Base-by-base conservation (phyloP, 2,797 vertebrate genomes). In the Pogonophryne albipinna region DNA sequence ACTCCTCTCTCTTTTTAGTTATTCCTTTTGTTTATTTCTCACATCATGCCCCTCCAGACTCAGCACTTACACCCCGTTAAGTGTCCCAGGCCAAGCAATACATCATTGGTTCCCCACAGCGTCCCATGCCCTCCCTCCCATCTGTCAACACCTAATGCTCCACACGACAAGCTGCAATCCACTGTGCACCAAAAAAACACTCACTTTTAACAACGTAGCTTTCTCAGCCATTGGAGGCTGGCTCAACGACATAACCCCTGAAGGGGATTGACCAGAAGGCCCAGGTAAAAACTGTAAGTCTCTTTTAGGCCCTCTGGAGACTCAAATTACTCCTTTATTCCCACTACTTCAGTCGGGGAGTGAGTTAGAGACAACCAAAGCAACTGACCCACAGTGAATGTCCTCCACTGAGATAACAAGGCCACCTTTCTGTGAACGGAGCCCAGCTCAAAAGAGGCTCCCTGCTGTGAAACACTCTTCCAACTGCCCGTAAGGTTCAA, bases 141-240 rank as follows among this genome's bases (percentile, higher is more conserved):
- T 94, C 93, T 94, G 93, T 94, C 94, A 94, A 87, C 83, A 91
- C 83, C 87, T 92, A 91, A 91, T 90, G 85, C 74, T 66, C 83
- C 84, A 51, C 85, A 78, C 85, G 85, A 91, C 88, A 90, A 87
- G 82, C 86, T 83, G 84, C 87, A 85, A 86, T 92, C 87, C 83
- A 82, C 83, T 85, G 84, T 78, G 87, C 84, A 86, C 81, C 84
- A 85, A 78, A 78, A 83, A 77, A 83, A 77, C 84, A 78, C 86
- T 86, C 86, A 82, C 89, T 91, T 86, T 88, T 60, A 92, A 86
- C 85, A 88, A 81, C 72, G 80, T 71, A 80, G 87, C 80, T 89
- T 91, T 90, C 81, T 87, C 72, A 79, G 69, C 71, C 65, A 50
- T 79, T 85, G 80, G 87, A 83, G 79, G 59, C 78, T 89, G 62